Conservation (phyloP, 2,113 vertebrate species). For the Notarius quadriscutis region DNA sequence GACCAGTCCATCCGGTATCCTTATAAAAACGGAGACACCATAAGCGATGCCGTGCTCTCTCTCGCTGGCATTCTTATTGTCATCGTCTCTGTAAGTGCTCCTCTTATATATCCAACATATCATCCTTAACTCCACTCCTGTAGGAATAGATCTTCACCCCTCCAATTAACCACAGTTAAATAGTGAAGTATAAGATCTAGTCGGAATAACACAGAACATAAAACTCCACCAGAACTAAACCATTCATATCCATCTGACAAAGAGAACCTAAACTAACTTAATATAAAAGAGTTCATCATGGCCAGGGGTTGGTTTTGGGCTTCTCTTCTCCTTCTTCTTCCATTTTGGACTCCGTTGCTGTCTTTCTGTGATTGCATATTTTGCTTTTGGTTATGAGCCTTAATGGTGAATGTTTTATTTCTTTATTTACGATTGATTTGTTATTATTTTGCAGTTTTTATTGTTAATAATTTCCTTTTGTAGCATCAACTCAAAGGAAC, state of each 20-base stretch:
- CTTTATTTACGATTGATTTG: no score
- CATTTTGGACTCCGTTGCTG: neutral
- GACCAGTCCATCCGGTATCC: slow-evolving; percentile 96
- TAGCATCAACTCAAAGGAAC: neutral
- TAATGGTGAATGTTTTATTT: neutral
- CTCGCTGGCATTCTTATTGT: slow-evolving; percentile 94
- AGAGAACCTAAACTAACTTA: neutral
- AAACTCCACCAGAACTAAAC: slow-evolving; percentile 41
- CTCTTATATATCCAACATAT: slow-evolving; percentile 42
- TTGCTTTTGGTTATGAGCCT: neutral
- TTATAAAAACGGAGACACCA: slow-evolving; percentile 90
- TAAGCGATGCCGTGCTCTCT: slow-evolving; percentile 92
- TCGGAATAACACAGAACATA: slow-evolving; percentile 18
- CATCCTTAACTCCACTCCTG: slow-evolving; percentile 28
- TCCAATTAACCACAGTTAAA: slow-evolving; percentile 26
- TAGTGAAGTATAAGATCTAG: neutral
- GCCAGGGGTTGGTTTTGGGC: slow-evolving; percentile 30
- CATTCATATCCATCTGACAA: slow-evolving; percentile 33
- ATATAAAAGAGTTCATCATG: slow-evolving; percentile 25
- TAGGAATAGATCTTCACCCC: slow-evolving; percentile 21
- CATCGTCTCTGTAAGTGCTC: slow-evolving; percentile 89
- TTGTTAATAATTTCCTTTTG: neutral
- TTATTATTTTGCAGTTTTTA: neutral
- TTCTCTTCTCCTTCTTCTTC: neutral
- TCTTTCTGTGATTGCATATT: slow-evolving; percentile 7